Base-by-base conservation (phyloP, 2,797 vertebrate species). In the Eulemur rubriventer region DNA sequence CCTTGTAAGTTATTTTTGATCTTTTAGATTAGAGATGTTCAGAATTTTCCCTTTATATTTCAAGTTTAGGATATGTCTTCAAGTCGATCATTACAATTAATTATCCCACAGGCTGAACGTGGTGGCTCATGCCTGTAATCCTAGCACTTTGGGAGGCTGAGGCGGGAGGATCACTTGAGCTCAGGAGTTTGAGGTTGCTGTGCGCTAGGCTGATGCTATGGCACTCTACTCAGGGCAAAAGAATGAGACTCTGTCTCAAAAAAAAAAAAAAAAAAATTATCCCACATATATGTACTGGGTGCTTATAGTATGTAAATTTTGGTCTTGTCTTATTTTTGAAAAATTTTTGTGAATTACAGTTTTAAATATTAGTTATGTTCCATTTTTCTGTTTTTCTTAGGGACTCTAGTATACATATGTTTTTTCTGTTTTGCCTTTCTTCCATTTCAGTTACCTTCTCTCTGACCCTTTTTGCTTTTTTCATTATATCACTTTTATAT, bases 21-120 rank as follows among this genome's bases (percentile, higher is more conserved):
- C 16, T 80, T 90, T 91, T 88, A 65, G 26, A 75, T 59, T 96
- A 10, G 48, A 89, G 18, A 5, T 50, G 11, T 61, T 76, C 26
- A 85, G 65, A 63, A 48, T 13, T 52, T 94, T 81, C 18, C 52
- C 33, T 90, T 92, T 80, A 43, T 78, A 52, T 91, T 88, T 79
- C 61, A 73, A n/a, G 22, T 84, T 55, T 94, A 80, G 50, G 67
- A n/a, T 95, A 59, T 81, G 22, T 89, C 61, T 93, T 89, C 35
- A 80, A 50, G 48, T 89, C n/a, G 24, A 61, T 92, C 63, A 43
- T 86, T 65, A 46, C 38, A 73, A 50, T 82, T 81, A 94, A n/a
- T 89, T 79, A 70, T 86, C 33, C 26, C 59, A 22, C 17, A 57
- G 55, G 55, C 55, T 9, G 8, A 24, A 20, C 24, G 1, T 10